Evolutionary conservation across 2,113 vertebrate genomes (phyloP), one percentile per base, ranked within the genome.

Genomic region (Eulemur macaco): DNA sequence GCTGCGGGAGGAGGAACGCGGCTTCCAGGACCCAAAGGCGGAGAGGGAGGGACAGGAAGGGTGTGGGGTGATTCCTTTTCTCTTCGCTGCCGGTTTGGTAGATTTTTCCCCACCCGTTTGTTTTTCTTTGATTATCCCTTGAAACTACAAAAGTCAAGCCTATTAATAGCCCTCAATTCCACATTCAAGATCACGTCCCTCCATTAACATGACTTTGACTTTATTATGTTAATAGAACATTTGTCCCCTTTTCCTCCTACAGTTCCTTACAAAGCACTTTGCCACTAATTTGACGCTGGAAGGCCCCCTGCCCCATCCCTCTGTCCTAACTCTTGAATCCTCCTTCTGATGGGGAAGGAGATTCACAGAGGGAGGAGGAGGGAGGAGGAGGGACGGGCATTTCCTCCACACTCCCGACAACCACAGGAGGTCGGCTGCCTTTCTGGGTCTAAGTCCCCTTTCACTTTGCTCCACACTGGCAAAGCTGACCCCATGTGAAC

Each of bases 1-100:
- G 8, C 39, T 37, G 20, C 1, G 20, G 8, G 42, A 52, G 17
- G 56, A 31, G 73, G 14, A 45, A 25, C 54, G 34, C 18, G 4
- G 13, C n/a, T 34, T 78, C 31, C 29, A 12, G 58, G 11, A 60
- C 47, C 80, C 25, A 39, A 68, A 74, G 20, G 5, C 3, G 5
- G 37, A 11, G 18, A 29, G 15, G 37, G 39, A 8, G 0, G 1
- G 42, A 37, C 52, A 27, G 17, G 39, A 8, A 73, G 13, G 4
- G 21, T 54, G 27, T n/a, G 39, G 13, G 6, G 13, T 8, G 54
- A 34, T 17, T 64, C 9, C 39, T 47, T 29, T 77, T 91, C n/a
- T 58, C 39, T 50, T 42, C 25, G 3, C 34, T 12, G n/a, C 2
- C 31, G 58, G 58, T 54, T 71, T 54, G 56, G 69, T 27, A 21